Percentiles rank a stretch among this genome's conserved stretches.
phyloP scores from a whole-genome alignment of 2,113 vertebrate species.

The Glareola pratincola region DNA sequence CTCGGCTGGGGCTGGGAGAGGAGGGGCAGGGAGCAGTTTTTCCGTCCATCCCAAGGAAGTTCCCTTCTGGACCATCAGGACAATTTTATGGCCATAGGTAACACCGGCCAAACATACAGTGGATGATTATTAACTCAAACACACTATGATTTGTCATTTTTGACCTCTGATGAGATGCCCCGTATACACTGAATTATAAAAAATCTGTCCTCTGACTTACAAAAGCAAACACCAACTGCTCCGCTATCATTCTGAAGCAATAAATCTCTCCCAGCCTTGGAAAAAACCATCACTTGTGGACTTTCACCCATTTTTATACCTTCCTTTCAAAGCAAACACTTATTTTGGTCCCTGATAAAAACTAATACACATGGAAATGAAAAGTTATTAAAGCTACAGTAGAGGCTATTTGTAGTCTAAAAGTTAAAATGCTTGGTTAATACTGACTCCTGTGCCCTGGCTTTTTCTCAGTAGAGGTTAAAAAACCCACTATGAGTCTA shows the following conservation, averaged over 20 bases:
- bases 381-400: background rate
- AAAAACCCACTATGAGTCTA: background rate
- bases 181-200: background rate
- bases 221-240: background rate
- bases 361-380: background rate
- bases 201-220: background rate
- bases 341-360: background rate
- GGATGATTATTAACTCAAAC: background rate
- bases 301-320: conserved; percentile 3
- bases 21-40: background rate
- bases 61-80: background rate
- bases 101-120: background rate
- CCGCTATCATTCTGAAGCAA: background rate
- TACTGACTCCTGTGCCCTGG: background rate
- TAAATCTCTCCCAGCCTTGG: background rate
- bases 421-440: background rate
- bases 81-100: background rate
- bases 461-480: background rate
- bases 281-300: background rate
- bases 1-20: background rate
- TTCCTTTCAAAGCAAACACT: background rate
- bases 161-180: background rate
- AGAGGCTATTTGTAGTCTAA: background rate
- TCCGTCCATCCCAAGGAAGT: background rate
- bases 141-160: background rate